These are phyloP conservation scores for Pogonognathellus flavescens DNA, from an alignment of 1,140 invertebrate genomes.

Conservation along the genomic window DNA sequence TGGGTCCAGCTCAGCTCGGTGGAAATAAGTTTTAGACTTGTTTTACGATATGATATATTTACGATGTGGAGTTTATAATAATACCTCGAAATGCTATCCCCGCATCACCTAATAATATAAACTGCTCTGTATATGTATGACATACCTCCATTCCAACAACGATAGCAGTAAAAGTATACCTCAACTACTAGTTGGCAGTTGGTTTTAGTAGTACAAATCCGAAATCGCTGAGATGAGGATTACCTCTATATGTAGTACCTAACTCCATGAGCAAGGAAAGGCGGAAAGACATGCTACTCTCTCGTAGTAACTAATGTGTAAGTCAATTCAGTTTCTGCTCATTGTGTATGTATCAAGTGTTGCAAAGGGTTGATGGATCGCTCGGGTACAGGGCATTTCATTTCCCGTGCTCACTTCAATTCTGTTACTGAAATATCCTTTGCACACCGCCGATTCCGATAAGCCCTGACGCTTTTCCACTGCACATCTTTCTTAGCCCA, in stretches of 20 bases:
- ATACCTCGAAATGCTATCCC: not conserved
- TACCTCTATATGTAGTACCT: constrained; percentile 10
- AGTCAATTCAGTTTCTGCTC: constrained; percentile 52
- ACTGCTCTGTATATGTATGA: not conserved
- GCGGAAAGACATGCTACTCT: constrained; percentile 11
- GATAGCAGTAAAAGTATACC: not conserved
- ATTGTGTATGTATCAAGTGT: constrained; percentile 66
- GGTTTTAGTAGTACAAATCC: constrained; percentile 2
- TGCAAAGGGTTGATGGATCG: constrained; percentile 65
- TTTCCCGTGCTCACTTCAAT: constrained; percentile 62
- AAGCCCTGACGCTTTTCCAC: constrained; percentile 57
- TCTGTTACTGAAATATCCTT: constrained; percentile 59
- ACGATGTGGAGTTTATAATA: not conserved
- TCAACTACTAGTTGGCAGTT: not conserved
- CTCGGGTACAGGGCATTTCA: constrained; percentile 64
- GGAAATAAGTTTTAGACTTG: constrained; percentile 24
- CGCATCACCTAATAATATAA: not conserved
- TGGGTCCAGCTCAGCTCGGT: constrained; percentile 22
- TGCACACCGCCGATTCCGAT: constrained; percentile 60
- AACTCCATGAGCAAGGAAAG: not conserved
- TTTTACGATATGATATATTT: constrained; percentile 36
- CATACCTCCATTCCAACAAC: not conserved
- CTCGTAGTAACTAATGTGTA: constrained; percentile 14
- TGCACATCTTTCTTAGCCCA: constrained; percentile 54
- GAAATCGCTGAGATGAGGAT: constrained; percentile 14